phyloP scores from a whole-genome alignment of 23 tunicate genomes.

The Oikopleura dioica region DNA sequence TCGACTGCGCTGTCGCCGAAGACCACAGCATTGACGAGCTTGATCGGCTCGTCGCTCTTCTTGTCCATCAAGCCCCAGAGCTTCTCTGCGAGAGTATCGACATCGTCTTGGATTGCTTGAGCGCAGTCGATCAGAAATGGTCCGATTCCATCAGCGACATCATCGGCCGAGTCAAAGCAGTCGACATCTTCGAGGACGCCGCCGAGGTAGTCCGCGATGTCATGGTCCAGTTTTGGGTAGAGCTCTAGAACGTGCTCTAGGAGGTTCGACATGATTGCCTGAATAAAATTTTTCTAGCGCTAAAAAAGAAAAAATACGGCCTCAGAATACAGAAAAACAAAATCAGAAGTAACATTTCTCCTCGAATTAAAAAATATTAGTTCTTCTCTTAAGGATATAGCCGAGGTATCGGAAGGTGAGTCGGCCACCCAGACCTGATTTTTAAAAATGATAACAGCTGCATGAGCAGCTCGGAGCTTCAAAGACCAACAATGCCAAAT shows the following conservation, averaged over 20 bases:
- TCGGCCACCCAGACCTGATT: too few relatives aligned
- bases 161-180: constrained; percentile 38
- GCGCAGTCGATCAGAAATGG: constrained; percentile 37
- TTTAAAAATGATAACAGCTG: too few relatives aligned
- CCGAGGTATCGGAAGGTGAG: too few relatives aligned
- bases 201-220: background rate
- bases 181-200: constrained; percentile 21
- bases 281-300: too few relatives aligned
- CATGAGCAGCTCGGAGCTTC: too few relatives aligned
- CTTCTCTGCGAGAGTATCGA: constrained; percentile 9
- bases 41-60: background rate
- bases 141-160: constrained; percentile 55
- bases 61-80: background rate
- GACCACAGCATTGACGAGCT: background rate
- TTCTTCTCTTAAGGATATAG: too few relatives aligned
- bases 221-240: background rate
- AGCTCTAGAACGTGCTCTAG: background rate
- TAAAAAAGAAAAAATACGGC: too few relatives aligned
- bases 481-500: too few relatives aligned
- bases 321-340: too few relatives aligned
- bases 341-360: too few relatives aligned
- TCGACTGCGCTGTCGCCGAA: background rate
- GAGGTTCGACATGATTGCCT: constrained; percentile 8
- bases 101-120: constrained; percentile 11
- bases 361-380: too few relatives aligned